Conservation (phyloP, 2,888 invertebrate genomes). For the Eubasilissa splendida region DNA sequence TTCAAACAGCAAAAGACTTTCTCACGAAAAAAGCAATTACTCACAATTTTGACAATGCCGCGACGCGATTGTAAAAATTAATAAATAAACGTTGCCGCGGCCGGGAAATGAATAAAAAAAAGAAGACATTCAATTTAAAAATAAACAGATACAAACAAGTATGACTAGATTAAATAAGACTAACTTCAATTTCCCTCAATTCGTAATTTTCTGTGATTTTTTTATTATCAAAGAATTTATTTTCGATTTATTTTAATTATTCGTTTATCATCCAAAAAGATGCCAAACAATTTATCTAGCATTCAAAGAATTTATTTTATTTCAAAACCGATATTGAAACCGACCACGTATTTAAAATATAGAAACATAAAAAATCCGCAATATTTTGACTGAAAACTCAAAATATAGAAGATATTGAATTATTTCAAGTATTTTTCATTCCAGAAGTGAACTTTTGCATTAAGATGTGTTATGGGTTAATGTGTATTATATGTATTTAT, state of each 20-base stretch:
- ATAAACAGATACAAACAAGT: slow-evolving; percentile 55
- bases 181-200: slow-evolving; percentile 32
- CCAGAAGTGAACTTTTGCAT: no score
- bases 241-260: slow-evolving; percentile 23
- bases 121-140: slow-evolving; percentile 52
- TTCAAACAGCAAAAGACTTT: slow-evolving; percentile 30
- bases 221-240: not conserved
- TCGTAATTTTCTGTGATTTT: slow-evolving; percentile 25
- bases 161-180: slow-evolving; percentile 55
- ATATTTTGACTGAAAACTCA: slow-evolving; percentile 14
- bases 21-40: slow-evolving; percentile 47
- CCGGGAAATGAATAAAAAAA: slow-evolving; percentile 35
- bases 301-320: not conserved
- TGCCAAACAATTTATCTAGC: slow-evolving; percentile 3
- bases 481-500: no score
- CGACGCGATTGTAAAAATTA: slow-evolving; percentile 36
- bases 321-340: not conserved
- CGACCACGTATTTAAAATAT: not conserved
- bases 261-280: slow-evolving; percentile 21
- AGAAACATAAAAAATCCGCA: not conserved
- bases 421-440: not conserved
- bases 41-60: slow-evolving; percentile 28
- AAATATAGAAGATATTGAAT: slow-evolving; percentile 6
- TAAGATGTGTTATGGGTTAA: no score
- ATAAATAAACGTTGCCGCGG: slow-evolving; percentile 47